Base-by-base conservation (phyloP, 2,113 vertebrate species). In the Gila orcuttii region DNA sequence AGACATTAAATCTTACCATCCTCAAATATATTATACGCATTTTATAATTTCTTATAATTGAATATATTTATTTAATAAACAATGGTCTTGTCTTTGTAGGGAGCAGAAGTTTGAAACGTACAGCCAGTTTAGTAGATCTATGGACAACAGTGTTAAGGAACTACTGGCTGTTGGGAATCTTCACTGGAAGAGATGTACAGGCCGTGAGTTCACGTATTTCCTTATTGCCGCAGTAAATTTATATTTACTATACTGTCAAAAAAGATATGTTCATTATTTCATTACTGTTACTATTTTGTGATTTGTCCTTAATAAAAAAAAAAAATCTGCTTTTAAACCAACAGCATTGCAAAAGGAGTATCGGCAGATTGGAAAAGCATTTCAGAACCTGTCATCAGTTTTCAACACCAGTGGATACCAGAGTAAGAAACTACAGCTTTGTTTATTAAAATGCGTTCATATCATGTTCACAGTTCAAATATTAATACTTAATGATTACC, bases 141-240 rank as follows among this genome's bases (percentile, higher is more conserved):
- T 97, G 96, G 96, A 97, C 52, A 96, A 97, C 28, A 95, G 96
- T 3, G 96, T 97, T 75, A 96, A 95, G 91, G 96, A 96, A 86
- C 92, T 97, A 82, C 92, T 97, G 84, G 96, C 93, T 0, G 96
- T 97, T 88, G 96, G 96, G 11, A 95, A 97, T 83, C 96, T 97
- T 90, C 96, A 97, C 90, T 97, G 96, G 96, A 97, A 97, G 86
- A 94, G 96, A 50, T 97, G 96, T 91, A 96, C 95, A 36, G 96
- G 96, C 45, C 95, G 96, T 97, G 89, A 92, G 96, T 96, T 50
- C 19, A 25, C 23, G 39, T 59, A 62, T 36, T 28, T 83, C n/a
- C 47, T 55, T 9, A 33, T 45, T 3, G 39, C 19, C n/a, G 15
- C 6, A 74, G 39, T 21, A 28, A n/a, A 45, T 76, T 13, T 25